Evolutionary conservation across 92 coral and sea anemone species (phyloP), one percentile per base, ranked within the genome.

Genomic region (Porites divaricata): DNA sequence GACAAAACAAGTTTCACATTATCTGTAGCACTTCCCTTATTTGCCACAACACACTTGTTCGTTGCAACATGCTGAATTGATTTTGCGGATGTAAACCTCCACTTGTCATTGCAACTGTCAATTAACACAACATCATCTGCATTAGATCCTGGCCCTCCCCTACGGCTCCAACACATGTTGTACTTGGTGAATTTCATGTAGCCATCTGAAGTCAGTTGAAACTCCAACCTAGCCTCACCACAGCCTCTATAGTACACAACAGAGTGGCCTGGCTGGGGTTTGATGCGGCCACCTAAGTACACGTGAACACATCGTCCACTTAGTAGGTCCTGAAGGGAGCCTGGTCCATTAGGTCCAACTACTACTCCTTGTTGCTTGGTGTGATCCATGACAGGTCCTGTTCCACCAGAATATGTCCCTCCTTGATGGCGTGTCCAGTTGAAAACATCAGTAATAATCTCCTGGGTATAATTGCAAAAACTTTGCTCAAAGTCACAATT

Each of bases 391-490:
- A 78, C 62, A 14, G 99, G 99, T 2, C 99, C 99, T 8, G 99
- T 96, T 9, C 88, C 92, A 10, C 72, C 73, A 23, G 99, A 96
- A 28, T 67, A 67, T 2, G 99, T 96, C 41, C 93, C 94, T 1
- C 98, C 99, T 77, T 96, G 98, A 65, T 91, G 81, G 2, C 96
- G 88, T 5, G 97, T 96, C 99, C 99, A 96, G 91, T 96, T 93
- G 70, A 96, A 96, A 19, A 91, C 83, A 61, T 91, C 95, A 5
- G 89, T 91, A 2, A 78, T 45, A 19, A 67, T 63, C 48, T 84
- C 95, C 74, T 96, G 96, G 35, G 88, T 86, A 89, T 95, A 96
- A 28, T 77, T 69, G 64, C 99, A 96, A 58, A 79, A 78, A 23
- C 17, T 87, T 19, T 63, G 83, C 63, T 96, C 99, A 71, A 96